Percentiles rank a stretch among this genome's conserved stretches.
Conservation (phyloP, 30 jellyfish, hydroid and myxozoan genomes). For the Hydractinia symbiolongicarpus region DNA sequence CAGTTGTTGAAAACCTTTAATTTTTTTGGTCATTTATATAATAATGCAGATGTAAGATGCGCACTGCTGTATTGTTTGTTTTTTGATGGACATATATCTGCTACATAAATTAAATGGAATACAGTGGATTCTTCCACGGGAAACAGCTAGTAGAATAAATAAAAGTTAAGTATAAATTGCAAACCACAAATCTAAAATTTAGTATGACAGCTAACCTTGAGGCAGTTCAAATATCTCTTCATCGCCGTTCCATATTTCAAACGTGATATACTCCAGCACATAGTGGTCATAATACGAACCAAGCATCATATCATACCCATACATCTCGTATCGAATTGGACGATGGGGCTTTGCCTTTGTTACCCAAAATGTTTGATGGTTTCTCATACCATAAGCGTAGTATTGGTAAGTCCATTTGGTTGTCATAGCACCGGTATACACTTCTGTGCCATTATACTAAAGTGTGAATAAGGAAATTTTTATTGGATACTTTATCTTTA, state of each 20-base stretch:
- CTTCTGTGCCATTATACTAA: slow-evolving; percentile 81
- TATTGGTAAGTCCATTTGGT: slow-evolving; percentile 92
- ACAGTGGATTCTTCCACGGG: too few species aligned
- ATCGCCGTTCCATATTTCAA: slow-evolving; percentile 65
- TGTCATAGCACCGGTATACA: slow-evolving; percentile 85
- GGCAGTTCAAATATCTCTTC: slow-evolving; percentile 55
- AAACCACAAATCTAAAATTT: too few species aligned
- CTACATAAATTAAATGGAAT: too few species aligned
- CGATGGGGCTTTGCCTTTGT: slow-evolving; percentile 83
- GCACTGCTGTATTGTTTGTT: too few species aligned
- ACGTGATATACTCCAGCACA: slow-evolving; percentile 77
- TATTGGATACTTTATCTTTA: too few species aligned
- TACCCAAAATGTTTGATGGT: slow-evolving; percentile 87
- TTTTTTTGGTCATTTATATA: too few species aligned
- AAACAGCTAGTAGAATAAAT: too few species aligned
- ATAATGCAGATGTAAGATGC: too few species aligned
- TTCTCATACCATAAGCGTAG: slow-evolving; percentile 90
- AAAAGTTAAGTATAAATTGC: too few species aligned
- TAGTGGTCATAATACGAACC: slow-evolving; percentile 96
- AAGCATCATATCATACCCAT: slow-evolving; percentile 87
- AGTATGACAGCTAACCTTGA: slow-evolving; percentile 31
- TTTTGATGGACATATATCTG: too few species aligned
- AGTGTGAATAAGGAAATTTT: not conserved
- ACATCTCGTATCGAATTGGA: slow-evolving; percentile 94
- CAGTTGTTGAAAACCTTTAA: too few species aligned